These are phyloP conservation scores for Lepisosteus oculatus DNA, from an alignment of 2,113 vertebrate genomes.

Conservation along the genomic window DNA sequence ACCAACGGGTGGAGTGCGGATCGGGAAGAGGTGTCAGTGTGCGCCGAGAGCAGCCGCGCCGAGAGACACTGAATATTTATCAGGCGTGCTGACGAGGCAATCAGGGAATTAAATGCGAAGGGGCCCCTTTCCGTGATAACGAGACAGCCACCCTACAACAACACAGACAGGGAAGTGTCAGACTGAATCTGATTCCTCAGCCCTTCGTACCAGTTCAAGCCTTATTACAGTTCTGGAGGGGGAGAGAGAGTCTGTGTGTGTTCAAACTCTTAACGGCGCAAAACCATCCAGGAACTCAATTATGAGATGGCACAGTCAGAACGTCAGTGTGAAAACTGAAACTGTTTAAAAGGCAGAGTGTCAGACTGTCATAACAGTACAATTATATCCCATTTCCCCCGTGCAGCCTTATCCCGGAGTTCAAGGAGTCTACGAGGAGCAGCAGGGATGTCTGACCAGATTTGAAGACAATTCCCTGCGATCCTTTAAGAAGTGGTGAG, in stretches of 20 bases:
- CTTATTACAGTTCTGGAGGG: slow-evolving; percentile 4
- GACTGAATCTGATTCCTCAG: slow-evolving; percentile 13
- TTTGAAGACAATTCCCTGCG: too few relatives aligned
- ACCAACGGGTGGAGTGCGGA: slow-evolving; percentile 16
- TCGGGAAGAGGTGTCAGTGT: slow-evolving; percentile 33
- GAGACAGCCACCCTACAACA: background rate
- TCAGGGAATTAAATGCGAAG: slow-evolving; percentile 52
- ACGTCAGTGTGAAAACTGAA: too few relatives aligned
- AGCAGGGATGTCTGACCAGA: too few relatives aligned
- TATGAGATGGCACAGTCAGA: too few relatives aligned
- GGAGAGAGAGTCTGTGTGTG: slow-evolving; percentile 5
- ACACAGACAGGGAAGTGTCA: slow-evolving; percentile 13
- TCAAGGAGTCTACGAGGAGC: too few relatives aligned
- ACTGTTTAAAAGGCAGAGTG: too few relatives aligned
- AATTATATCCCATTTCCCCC: too few relatives aligned
- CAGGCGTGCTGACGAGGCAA: slow-evolving; percentile 33
- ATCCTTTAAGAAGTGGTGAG: too few relatives aligned
- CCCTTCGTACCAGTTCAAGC: background rate
- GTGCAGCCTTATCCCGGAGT: too few relatives aligned
- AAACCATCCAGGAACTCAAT: too few relatives aligned
- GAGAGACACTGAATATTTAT: slow-evolving; percentile 63
- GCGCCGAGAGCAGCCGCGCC: slow-evolving; percentile 47
- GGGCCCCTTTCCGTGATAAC: slow-evolving; percentile 37
- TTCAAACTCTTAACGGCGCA: background rate
- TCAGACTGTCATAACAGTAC: too few relatives aligned